Conservation (phyloP, 2,113 vertebrate genomes). For the human region DNA sequence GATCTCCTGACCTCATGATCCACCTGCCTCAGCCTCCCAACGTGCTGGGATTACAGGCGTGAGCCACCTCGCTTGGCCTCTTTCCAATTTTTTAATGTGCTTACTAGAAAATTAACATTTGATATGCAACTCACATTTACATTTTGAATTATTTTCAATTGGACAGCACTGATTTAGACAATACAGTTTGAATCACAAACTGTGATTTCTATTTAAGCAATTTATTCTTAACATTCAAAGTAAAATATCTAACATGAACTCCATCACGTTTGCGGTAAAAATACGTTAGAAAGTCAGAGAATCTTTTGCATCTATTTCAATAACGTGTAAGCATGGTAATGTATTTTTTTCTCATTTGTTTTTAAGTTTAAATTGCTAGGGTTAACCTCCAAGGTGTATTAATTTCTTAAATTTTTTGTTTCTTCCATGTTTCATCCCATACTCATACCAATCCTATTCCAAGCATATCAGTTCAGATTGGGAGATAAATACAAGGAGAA, state of each 20-base stretch:
- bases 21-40: too few relatives aligned
- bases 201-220: not conserved
- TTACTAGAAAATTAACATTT: not conserved
- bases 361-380: not conserved
- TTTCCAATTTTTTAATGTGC: not conserved
- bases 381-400: not conserved
- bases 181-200: not conserved
- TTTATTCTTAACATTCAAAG: not conserved
- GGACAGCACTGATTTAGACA: not conserved
- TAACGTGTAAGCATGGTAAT: not conserved
- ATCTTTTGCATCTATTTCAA: not conserved
- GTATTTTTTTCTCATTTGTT: not conserved
- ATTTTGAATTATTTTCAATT: not conserved
- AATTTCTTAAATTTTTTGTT: not conserved
- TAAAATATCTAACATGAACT: not conserved
- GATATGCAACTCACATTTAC: not conserved
- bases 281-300: not conserved
- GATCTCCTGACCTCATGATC: too few relatives aligned
- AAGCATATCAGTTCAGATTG: too few relatives aligned
- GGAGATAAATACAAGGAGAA: not conserved
- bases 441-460: not conserved
- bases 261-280: not conserved
- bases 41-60: too few relatives aligned
- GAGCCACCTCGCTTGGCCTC: too few relatives aligned
- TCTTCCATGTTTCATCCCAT: not conserved